A percentile compares a stretch with the other conserved stretches of the same genome.
Evolutionary conservation across 1,140 invertebrate species (phyloP).

Genomic region (Habropoda laboriosa): DNA sequence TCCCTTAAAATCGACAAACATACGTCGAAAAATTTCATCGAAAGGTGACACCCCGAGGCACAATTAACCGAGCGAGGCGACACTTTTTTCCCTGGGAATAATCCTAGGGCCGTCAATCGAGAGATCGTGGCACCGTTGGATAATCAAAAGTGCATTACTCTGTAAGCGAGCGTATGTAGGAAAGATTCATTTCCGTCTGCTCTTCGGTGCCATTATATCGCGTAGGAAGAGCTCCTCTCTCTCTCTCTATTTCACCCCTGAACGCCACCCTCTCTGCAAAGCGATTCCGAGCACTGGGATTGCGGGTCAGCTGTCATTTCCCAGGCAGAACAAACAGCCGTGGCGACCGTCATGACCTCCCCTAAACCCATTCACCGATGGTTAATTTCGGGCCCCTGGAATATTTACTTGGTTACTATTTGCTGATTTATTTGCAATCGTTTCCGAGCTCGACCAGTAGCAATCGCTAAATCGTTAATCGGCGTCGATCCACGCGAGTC

Average conservation of each 20-base stretch:
- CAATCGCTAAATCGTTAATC: constrained; percentile 44
- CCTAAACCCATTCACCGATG: constrained; percentile 63
- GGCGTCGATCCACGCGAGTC: not conserved
- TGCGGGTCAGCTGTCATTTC: constrained; percentile 69
- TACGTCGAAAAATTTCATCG: too few species aligned
- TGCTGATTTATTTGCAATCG: constrained; percentile 58
- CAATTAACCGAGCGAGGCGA: not conserved
- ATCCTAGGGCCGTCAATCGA: constrained; percentile 4
- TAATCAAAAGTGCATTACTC: constrained; percentile 52
- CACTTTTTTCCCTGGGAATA: not conserved
- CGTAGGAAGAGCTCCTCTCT: not conserved
- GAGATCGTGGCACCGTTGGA: constrained; percentile 6
- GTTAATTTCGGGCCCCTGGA: constrained; percentile 56
- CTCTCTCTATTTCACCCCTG: constrained; percentile 2
- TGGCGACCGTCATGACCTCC: constrained; percentile 64
- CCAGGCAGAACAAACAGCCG: constrained; percentile 66
- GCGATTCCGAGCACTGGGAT: constrained; percentile 60
- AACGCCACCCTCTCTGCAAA: constrained; percentile 24
- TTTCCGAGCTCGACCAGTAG: not conserved
- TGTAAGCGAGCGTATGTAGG: constrained; percentile 32
- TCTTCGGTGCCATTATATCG: constrained; percentile 43
- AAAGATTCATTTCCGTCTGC: constrained; percentile 50
- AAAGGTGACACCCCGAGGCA: not conserved
- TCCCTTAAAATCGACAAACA: too few species aligned
- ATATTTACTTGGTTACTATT: constrained; percentile 60